Evolutionary conservation across 2,888 invertebrate species (phyloP).

Genomic region (Caenorhabditis auriculariae): DNA sequence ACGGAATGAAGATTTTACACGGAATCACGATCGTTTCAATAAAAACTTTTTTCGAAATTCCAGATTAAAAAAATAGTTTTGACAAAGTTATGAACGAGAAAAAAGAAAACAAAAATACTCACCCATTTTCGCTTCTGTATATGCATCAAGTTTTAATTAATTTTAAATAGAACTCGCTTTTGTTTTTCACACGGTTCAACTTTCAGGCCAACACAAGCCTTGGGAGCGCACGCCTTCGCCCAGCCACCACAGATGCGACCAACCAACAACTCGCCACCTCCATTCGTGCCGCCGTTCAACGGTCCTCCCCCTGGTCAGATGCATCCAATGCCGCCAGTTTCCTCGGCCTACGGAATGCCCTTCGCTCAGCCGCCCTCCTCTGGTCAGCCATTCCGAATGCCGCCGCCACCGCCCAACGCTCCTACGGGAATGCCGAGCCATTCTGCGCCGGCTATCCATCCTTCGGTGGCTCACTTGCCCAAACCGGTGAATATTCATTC

Average conservation of each 20-base stretch:
- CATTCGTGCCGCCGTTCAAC: neutral
- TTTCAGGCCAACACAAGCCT: slow-evolving; percentile 21
- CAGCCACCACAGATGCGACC: neutral
- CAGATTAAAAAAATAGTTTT: too few relatives aligned
- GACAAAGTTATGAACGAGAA: too few relatives aligned
- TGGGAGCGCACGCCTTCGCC: slow-evolving; percentile 22
- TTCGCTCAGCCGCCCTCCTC: slow-evolving; percentile 1
- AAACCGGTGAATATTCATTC: neutral
- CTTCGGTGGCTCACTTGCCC: too few relatives aligned
- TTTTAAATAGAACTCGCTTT: too few relatives aligned
- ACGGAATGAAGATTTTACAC: too few relatives aligned
- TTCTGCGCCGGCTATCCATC: too few relatives aligned
- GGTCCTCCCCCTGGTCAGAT: slow-evolving; percentile 1
- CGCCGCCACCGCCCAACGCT: slow-evolving; percentile 3
- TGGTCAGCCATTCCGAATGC: slow-evolving; percentile 5
- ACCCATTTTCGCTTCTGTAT: too few relatives aligned
- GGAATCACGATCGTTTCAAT: too few relatives aligned
- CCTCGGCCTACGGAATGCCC: neutral
- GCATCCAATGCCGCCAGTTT: slow-evolving; percentile 2
- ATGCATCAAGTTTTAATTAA: too few relatives aligned
- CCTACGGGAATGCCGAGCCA: slow-evolving; percentile 1
- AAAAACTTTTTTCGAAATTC: too few relatives aligned
- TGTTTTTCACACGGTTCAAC: too few relatives aligned
- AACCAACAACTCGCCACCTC: slow-evolving; percentile 2
- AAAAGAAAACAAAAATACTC: too few relatives aligned